A percentile compares a stretch with the other conserved stretches of the same genome.
phyloP scores from a whole-genome alignment of 1,140 invertebrate species.

The Drosophila paulistorum region DNA sequence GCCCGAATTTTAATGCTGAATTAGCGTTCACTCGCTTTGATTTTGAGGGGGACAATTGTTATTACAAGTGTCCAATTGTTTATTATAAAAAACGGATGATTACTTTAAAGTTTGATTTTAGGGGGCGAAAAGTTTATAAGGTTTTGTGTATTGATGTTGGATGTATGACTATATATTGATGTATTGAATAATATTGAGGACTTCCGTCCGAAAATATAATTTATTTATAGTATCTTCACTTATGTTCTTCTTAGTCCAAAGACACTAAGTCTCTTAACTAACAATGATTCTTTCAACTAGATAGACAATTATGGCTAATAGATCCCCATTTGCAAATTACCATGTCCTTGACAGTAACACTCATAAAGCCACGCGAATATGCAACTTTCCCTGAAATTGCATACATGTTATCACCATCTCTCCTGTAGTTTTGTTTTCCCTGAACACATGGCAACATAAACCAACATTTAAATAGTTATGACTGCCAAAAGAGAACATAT shows the following conservation, averaged over 20 bases:
- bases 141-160: too few species aligned
- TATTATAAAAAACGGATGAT: too few species aligned
- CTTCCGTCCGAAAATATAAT: too few species aligned
- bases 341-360: conserved; percentile 19
- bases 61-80: too few species aligned
- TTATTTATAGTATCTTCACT: too few species aligned
- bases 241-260: background rate
- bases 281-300: background rate
- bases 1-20: too few species aligned
- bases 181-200: too few species aligned
- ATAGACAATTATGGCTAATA: conserved; percentile 8
- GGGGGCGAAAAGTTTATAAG: too few species aligned
- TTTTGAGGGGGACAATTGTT: too few species aligned
- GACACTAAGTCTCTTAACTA: background rate
- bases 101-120: too few species aligned
- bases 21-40: too few species aligned
- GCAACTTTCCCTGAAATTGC: conserved; percentile 3
- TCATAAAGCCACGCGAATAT: background rate
- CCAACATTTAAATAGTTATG: conserved; percentile 43
- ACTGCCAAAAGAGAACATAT: conserved; percentile 14
- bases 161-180: too few species aligned
- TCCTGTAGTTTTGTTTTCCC: background rate
- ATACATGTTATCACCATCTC: background rate
- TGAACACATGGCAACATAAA: conserved; percentile 22
- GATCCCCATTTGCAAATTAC: background rate